Conservation (phyloP, 2,113 vertebrate genomes). For the Barnardius zonarius region DNA sequence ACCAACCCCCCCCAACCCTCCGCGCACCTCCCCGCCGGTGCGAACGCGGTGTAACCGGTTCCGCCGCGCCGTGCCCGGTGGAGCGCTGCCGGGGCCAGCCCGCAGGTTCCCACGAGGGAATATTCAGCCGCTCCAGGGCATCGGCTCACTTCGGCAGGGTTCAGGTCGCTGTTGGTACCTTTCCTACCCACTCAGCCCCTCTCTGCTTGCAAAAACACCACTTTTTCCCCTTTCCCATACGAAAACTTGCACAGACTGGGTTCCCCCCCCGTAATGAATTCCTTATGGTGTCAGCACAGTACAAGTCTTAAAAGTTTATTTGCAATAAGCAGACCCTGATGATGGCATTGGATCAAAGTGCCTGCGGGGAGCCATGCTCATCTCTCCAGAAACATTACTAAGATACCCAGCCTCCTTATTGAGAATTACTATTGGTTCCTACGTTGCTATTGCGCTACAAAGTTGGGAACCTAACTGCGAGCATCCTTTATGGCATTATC, state of each 20-base stretch:
- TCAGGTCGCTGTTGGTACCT: neutral
- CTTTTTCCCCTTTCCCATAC: neutral
- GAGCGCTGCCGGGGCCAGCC: no score
- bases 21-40: neutral
- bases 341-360: neutral
- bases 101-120: neutral
- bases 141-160: rapidly evolving
- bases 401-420: neutral
- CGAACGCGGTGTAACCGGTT: neutral
- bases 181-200: neutral
- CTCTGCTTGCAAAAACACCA: neutral
- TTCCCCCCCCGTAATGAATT: neutral
- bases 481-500: neutral
- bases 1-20: no score
- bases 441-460: rapidly evolving
- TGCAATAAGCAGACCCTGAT: neutral
- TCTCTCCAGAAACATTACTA: neutral
- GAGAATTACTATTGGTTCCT: neutral
- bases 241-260: rapidly evolving
- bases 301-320: neutral
- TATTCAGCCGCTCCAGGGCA: rapidly evolving
- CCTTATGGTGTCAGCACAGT: neutral
- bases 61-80: neutral
- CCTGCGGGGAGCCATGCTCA: neutral
- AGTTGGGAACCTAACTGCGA: neutral